Conservation (phyloP, 2,888 invertebrate species). For the Isotomurus palustris region DNA sequence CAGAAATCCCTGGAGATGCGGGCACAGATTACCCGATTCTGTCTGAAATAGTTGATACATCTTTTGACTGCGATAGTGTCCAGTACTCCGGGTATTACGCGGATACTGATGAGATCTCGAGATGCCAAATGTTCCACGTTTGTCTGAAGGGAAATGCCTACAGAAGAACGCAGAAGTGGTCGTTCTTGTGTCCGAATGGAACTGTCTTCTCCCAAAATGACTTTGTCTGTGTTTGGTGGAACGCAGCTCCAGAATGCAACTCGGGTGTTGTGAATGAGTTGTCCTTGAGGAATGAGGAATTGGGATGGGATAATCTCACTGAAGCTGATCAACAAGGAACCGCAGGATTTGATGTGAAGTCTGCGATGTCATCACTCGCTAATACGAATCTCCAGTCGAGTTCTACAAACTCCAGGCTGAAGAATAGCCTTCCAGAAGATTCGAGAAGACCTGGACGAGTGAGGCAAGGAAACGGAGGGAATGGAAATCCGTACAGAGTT, state of each 20-base stretch:
- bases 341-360: conserved; percentile 14
- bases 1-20: conserved; percentile 40
- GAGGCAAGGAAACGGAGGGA: not conserved
- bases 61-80: conserved; percentile 39
- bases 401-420: not conserved
- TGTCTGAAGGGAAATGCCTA: conserved; percentile 35
- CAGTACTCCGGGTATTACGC: conserved; percentile 45
- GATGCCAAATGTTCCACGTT: conserved; percentile 44
- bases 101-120: conserved; percentile 36
- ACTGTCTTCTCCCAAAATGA: conserved; percentile 32
- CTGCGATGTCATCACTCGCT: conserved; percentile 21
- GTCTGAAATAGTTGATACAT: conserved; percentile 36
- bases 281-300: conserved; percentile 35
- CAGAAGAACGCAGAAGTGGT: conserved; percentile 38
- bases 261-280: conserved; percentile 20
- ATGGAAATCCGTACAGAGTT: conserved; percentile 20
- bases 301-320: conserved; percentile 43
- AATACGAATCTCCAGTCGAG: conserved; percentile 5
- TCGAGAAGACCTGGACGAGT: conserved; percentile 7
- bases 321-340: conserved; percentile 1
- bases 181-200: conserved; percentile 45
- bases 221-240: conserved; percentile 46
- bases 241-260: conserved; percentile 36
- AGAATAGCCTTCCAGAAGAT: not conserved
- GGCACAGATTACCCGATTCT: conserved; percentile 43